These are phyloP conservation scores for Ophion obscuratus DNA, from an alignment of 2,888 invertebrate species.

Conservation along the genomic window DNA sequence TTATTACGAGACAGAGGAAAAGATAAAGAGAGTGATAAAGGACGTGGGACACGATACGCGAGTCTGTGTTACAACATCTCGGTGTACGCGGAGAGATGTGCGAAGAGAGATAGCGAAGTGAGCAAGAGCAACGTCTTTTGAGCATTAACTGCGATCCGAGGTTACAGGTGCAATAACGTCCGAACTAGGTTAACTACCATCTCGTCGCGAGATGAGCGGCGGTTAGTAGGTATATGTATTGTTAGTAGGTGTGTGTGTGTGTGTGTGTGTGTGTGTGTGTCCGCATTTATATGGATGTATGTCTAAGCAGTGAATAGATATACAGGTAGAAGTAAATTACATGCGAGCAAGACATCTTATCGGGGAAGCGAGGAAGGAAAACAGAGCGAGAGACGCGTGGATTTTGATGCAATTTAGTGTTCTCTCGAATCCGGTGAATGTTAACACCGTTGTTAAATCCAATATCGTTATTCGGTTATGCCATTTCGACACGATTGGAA, in stretches of 20 bases:
- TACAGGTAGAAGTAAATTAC: not conserved
- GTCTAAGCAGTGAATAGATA: not conserved
- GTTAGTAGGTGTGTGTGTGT: not conserved
- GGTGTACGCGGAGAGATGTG: not conserved
- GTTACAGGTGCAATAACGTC: slow-evolving; percentile 62
- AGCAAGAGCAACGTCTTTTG: slow-evolving; percentile 33
- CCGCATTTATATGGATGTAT: not conserved
- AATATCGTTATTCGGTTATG: slow-evolving; percentile 43
- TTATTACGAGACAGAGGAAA: not conserved
- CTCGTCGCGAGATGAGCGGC: slow-evolving; percentile 27
- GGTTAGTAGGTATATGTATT: slow-evolving; percentile 6
- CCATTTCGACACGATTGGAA: not conserved
- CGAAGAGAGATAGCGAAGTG: slow-evolving; percentile 15
- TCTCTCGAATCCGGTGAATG: slow-evolving; percentile 32
- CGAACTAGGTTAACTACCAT: slow-evolving; percentile 59
- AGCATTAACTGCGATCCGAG: slow-evolving; percentile 37
- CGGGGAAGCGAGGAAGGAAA: not conserved
- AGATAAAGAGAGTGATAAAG: not conserved
- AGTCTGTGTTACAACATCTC: slow-evolving; percentile 14
- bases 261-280: not conserved
- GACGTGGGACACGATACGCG: slow-evolving; percentile 13
- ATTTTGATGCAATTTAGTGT: slow-evolving; percentile 24
- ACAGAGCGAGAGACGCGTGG: slow-evolving; percentile 3
- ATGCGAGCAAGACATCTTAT: not conserved
- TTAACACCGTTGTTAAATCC: slow-evolving; percentile 50